Conservation (phyloP, 2,113 vertebrate genomes). For the Xenopus laevis region DNA sequence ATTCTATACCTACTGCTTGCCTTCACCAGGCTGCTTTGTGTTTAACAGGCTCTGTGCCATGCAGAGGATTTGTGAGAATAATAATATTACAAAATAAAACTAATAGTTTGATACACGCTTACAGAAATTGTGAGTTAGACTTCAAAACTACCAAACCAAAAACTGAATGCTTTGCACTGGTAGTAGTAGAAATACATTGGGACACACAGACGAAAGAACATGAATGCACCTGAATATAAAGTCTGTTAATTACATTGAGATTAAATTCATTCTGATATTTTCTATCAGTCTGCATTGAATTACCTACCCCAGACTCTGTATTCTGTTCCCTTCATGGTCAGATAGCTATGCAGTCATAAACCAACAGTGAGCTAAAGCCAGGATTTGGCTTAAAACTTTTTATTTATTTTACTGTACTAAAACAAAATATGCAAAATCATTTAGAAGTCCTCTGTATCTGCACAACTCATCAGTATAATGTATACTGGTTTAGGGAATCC, state of each 20-base stretch:
- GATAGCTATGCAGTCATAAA: slow-evolving; percentile 35
- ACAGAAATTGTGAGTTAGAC: too few relatives aligned
- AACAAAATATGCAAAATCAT: slow-evolving; percentile 18
- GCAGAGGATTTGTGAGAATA: too few relatives aligned
- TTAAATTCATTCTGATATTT: background rate
- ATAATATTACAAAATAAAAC: too few relatives aligned
- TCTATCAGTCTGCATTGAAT: slow-evolving; percentile 17
- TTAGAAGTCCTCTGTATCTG: slow-evolving; percentile 43
- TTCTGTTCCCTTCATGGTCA: slow-evolving; percentile 29
- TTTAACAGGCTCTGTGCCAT: too few relatives aligned
- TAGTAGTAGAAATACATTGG: background rate
- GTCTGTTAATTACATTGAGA: background rate
- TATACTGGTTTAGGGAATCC: slow-evolving; percentile 35
- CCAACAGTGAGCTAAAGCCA: slow-evolving; percentile 45
- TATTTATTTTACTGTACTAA: slow-evolving; percentile 35
- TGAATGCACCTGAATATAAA: background rate
- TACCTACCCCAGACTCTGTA: slow-evolving; percentile 5
- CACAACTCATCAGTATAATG: slow-evolving; percentile 25
- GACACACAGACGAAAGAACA: background rate
- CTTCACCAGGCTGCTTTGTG: too few relatives aligned
- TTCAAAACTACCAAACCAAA: too few relatives aligned
- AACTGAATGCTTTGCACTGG: too few relatives aligned
- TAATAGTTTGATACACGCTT: too few relatives aligned
- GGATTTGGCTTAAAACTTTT: slow-evolving; percentile 6
- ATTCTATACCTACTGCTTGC: too few relatives aligned